A percentile compares a stretch with the other conserved stretches of the same genome.
phyloP scores from a whole-genome alignment of 1,140 invertebrate genomes.

The Nephila pilipes region DNA sequence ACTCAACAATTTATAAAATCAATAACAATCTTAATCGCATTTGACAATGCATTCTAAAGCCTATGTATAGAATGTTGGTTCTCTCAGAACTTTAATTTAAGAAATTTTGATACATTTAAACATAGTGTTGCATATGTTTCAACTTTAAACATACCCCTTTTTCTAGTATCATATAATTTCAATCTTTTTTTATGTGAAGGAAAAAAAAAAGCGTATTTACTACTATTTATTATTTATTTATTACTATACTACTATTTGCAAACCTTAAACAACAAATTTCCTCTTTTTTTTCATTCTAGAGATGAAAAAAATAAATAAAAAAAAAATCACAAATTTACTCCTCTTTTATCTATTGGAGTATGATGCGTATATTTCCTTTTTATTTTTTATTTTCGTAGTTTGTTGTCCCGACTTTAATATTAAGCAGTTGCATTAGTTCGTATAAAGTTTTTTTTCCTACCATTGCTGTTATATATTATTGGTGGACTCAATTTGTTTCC shows the following conservation, averaged over 20 bases:
- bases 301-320: no score
- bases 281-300: not conserved
- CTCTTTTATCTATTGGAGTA: constrained; percentile 14
- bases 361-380: not conserved
- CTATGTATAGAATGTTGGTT: not conserved
- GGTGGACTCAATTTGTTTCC: constrained; percentile 50
- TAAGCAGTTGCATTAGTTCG: constrained; percentile 60
- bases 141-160: not conserved
- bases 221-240: no score
- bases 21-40: no score
- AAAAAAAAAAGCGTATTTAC: not conserved
- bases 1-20: no score
- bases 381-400: constrained; percentile 49
- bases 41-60: no score
- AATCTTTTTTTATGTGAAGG: not conserved
- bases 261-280: constrained; percentile 34
- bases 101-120: not conserved
- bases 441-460: constrained; percentile 34
- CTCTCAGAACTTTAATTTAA: not conserved
- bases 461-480: constrained; percentile 46
- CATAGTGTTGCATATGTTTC: not conserved
- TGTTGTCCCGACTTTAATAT: constrained; percentile 73
- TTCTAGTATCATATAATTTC: not conserved
- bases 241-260: constrained; percentile 38
- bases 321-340: not conserved